Evolutionary conservation across 2,888 invertebrate species (phyloP).

Genomic region (Ephialtes manifestator): DNA sequence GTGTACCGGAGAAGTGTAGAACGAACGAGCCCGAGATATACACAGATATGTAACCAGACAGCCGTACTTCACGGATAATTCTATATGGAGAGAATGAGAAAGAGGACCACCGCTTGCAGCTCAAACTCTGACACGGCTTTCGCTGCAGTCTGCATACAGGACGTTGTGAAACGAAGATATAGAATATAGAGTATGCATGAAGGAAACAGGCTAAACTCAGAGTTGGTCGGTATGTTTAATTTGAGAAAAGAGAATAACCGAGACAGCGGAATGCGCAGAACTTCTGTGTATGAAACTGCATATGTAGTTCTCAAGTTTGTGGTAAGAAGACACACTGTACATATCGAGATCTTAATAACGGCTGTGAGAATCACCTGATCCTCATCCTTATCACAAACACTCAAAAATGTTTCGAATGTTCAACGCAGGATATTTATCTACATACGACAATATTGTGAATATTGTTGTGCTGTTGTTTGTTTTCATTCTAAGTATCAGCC

Average conservation of each 20-base stretch:
- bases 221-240: conserved; percentile 4
- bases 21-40: conserved; percentile 47
- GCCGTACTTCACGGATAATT: conserved; percentile 63
- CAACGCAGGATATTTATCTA: neutral
- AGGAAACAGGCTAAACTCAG: conserved; percentile 22
- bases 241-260: conserved; percentile 42
- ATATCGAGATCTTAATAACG: neutral
- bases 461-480: neutral
- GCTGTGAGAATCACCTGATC: neutral
- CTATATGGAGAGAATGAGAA: conserved; percentile 56
- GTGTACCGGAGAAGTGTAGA: conserved; percentile 44
- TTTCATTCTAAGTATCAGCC: neutral
- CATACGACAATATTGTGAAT: neutral
- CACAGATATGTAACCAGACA: conserved; percentile 58
- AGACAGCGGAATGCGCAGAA: conserved; percentile 36
- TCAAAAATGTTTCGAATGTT: neutral
- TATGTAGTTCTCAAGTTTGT: neutral
- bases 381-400: neutral
- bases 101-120: conserved; percentile 29
- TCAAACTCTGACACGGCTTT: conserved; percentile 31
- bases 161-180: conserved; percentile 22
- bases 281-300: neutral
- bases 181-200: conserved; percentile 43
- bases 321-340: neutral
- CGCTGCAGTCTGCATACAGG: conserved; percentile 21